These are phyloP conservation scores for Dinothrombium tinctorium DNA, from an alignment of 1,140 invertebrate genomes.

Conservation along the genomic window DNA sequence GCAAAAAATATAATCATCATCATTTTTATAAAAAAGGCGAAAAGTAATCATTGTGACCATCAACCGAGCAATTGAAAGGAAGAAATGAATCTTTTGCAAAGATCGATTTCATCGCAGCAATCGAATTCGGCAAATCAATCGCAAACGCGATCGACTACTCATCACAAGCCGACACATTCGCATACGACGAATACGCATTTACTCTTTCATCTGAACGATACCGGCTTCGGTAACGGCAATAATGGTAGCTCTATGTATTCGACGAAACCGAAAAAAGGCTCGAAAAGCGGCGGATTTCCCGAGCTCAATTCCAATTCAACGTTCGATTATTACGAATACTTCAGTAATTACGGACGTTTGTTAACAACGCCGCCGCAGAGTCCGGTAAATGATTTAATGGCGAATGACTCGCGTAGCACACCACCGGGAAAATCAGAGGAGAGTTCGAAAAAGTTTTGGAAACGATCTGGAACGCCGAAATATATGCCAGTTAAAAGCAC, in stretches of 20 bases:
- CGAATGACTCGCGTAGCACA: background rate
- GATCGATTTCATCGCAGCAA: background rate
- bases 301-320: background rate
- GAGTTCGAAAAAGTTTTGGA: background rate
- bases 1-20: no score
- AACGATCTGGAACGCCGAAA: constrained; percentile 5
- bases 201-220: constrained; percentile 1
- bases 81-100: constrained; percentile 1
- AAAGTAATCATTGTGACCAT: no score
- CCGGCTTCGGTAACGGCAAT: background rate
- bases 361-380: constrained; percentile 1
- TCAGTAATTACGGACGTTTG: constrained; percentile 18
- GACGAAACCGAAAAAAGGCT: background rate
- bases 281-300: background rate
- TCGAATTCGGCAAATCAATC: background rate
- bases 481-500: background rate
- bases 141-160: background rate
- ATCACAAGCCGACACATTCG: background rate
- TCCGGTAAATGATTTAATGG: background rate
- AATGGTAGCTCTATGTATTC: background rate
- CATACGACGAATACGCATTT: background rate
- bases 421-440: background rate
- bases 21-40: no score
- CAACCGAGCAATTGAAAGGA: no score
- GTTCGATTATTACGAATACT: constrained; percentile 12